Conservation (phyloP, 30 jellyfish, hydroid and myxozoan species). For the Haliclystus octoradiatus region DNA sequence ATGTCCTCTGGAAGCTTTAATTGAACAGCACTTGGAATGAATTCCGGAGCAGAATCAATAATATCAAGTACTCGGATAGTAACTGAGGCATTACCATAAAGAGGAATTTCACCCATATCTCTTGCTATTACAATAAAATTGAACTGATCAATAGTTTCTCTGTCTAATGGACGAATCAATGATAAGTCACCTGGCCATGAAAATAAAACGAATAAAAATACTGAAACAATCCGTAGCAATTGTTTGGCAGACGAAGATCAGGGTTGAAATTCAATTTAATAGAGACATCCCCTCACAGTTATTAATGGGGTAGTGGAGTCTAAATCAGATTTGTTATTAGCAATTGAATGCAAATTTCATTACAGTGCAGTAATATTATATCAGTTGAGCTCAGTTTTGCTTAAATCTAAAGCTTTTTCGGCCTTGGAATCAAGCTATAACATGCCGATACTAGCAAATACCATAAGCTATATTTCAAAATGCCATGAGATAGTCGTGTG, state of each 20-base stretch:
- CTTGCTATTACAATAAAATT: constrained; percentile 13
- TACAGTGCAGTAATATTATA: too few relatives aligned
- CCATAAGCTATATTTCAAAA: too few relatives aligned
- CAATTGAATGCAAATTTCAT: too few relatives aligned
- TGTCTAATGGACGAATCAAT: constrained; percentile 17
- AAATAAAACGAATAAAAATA: background rate
- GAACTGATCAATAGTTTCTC: constrained; percentile 26
- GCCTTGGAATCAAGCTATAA: too few relatives aligned
- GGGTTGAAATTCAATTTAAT: background rate
- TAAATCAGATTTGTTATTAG: background rate
- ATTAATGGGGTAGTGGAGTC: background rate
- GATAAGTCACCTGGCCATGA: constrained; percentile 19
- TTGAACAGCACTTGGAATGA: constrained; percentile 19
- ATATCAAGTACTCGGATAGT: constrained; percentile 22
- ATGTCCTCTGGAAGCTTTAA: constrained; percentile 17
- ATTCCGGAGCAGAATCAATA: constrained; percentile 45
- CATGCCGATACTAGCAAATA: too few relatives aligned
- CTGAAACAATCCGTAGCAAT: background rate
- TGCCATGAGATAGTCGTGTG: too few relatives aligned
- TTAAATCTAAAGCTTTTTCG: too few relatives aligned
- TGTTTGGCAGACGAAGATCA: background rate
- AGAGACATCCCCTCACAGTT: background rate
- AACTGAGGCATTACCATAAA: constrained; percentile 21
- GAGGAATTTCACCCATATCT: constrained; percentile 40
- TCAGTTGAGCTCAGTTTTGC: too few relatives aligned